Evolutionary conservation across 2,113 vertebrate genomes (phyloP).

Genomic region (Oreochromis tanganicae): DNA sequence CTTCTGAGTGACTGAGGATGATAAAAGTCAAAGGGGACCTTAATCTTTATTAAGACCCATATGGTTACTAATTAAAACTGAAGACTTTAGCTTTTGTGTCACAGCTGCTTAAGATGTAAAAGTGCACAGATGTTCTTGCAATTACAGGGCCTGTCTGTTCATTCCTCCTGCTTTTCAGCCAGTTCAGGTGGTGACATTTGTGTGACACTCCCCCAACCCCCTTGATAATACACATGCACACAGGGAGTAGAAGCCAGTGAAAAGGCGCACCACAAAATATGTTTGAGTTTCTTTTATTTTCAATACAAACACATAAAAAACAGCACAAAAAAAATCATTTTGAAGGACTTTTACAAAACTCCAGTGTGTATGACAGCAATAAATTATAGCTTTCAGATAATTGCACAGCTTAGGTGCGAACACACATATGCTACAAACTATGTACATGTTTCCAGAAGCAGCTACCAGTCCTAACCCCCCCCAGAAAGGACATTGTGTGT

Average conservation of each 20-base stretch:
- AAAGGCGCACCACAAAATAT: slow-evolving; percentile 9
- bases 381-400: slow-evolving; percentile 66
- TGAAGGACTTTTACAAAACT: slow-evolving; percentile 32
- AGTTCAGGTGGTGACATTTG: slow-evolving; percentile 73
- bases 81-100: slow-evolving; percentile 46
- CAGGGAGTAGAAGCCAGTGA: background rate
- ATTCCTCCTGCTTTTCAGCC: slow-evolving; percentile 42
- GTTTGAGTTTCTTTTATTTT: slow-evolving; percentile 45
- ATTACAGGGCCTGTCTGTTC: slow-evolving; percentile 53
- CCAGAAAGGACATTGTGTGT: background rate
- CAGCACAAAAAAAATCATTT: slow-evolving; percentile 24
- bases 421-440: slow-evolving; percentile 61
- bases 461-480: rapidly evolving
- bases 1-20: background rate
- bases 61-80: slow-evolving; percentile 46
- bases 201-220: slow-evolving; percentile 23
- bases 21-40: background rate
- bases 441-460: slow-evolving; percentile 60
- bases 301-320: slow-evolving; percentile 26
- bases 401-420: slow-evolving; percentile 66
- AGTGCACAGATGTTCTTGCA: slow-evolving; percentile 74
- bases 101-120: slow-evolving; percentile 62
- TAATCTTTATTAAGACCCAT: slow-evolving; percentile 43
- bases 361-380: slow-evolving; percentile 70
- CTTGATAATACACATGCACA: slow-evolving; percentile 9